A percentile compares a stretch with the other conserved stretches of the same genome.
phyloP scores from a whole-genome alignment of 2,888 invertebrate genomes.

The Stenoptilia bipunctidactyla region DNA sequence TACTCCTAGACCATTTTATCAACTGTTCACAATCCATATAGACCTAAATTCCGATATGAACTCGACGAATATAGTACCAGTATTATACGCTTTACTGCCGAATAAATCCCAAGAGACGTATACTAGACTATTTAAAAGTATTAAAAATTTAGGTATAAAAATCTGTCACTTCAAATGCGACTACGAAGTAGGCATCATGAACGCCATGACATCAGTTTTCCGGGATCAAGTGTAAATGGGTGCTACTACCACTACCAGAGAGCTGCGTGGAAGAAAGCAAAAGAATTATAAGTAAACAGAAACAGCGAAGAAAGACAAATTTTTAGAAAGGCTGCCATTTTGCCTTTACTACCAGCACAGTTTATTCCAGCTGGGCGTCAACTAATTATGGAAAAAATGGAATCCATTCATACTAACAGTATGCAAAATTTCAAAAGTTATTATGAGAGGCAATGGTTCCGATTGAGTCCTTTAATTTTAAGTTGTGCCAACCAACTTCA shows the following conservation, averaged over 20 bases:
- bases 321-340: background rate
- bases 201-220: slow-evolving; percentile 3
- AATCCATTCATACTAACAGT: background rate
- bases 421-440: slow-evolving; percentile 6
- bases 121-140: background rate
- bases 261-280: slow-evolving; percentile 1
- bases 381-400: slow-evolving; percentile 3
- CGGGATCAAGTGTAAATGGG: slow-evolving; percentile 3
- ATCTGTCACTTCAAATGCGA: slow-evolving; percentile 4
- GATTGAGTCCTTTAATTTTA: slow-evolving; percentile 4
- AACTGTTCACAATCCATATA: slow-evolving; percentile 7
- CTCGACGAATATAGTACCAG: slow-evolving; percentile 4
- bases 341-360: slow-evolving; percentile 2
- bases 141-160: slow-evolving; percentile 4
- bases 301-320: slow-evolving; percentile 4
- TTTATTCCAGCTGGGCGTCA: slow-evolving; percentile 5
- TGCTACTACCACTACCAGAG: slow-evolving; percentile 4
- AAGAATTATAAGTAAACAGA: background rate
- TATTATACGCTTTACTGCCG: slow-evolving; percentile 4
- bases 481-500: slow-evolving; percentile 8
- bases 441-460: slow-evolving; percentile 7
- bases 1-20: slow-evolving; percentile 7
- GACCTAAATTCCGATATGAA: slow-evolving; percentile 5
- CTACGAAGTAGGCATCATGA: slow-evolving; percentile 6
- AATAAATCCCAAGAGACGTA: slow-evolving; percentile 5